Percentiles rank a stretch among this genome's conserved stretches.
phyloP scores from a whole-genome alignment of 2,113 vertebrate species.

The Bos indicus region DNA sequence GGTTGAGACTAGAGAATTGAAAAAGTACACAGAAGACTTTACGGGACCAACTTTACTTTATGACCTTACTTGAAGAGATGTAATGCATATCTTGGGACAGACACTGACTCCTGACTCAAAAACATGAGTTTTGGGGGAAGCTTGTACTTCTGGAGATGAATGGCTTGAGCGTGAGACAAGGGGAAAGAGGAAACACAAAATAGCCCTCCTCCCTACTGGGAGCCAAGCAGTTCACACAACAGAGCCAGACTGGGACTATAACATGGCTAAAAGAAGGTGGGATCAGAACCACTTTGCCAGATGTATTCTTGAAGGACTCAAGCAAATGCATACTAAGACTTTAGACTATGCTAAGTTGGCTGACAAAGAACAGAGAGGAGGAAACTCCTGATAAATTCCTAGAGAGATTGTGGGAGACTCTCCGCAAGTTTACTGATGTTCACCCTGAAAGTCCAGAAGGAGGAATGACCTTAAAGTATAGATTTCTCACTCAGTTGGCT shows the following conservation, averaged over 20 bases:
- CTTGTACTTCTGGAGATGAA: background rate
- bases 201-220: background rate
- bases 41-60: background rate
- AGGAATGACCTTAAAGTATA: background rate
- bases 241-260: background rate
- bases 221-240: background rate
- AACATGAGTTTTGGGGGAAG: background rate
- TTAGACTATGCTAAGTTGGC: background rate
- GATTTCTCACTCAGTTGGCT: background rate
- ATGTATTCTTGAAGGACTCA: background rate
- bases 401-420: background rate
- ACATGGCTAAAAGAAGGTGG: background rate
- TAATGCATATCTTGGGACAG: background rate
- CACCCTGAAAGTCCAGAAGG: background rate
- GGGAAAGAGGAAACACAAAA: background rate
- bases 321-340: background rate
- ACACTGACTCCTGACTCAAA: background rate
- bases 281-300: background rate
- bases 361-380: background rate
- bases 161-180: background rate
- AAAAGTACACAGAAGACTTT: background rate
- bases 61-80: background rate
- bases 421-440: background rate
- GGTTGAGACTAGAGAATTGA: background rate
- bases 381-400: background rate